phyloP scores from a whole-genome alignment of 2,797 vertebrate genomes.

The Diglossa cyanea region DNA sequence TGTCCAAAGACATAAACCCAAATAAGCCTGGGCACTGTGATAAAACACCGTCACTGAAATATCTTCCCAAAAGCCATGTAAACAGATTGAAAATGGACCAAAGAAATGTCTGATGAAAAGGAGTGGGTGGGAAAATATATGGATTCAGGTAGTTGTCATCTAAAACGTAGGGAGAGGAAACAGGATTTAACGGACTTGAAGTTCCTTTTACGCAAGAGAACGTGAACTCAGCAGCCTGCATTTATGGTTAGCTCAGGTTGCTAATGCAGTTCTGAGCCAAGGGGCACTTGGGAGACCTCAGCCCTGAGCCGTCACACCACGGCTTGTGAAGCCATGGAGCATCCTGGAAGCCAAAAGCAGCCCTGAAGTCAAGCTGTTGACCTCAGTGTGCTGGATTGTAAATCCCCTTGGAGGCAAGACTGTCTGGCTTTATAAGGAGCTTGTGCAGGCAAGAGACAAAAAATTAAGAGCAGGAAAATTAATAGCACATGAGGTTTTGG shows the following conservation, averaged over 20 bases:
- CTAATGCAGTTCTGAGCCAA: conserved; percentile 11
- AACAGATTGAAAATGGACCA: not conserved
- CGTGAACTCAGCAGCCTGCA: not conserved
- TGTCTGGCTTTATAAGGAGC: not conserved
- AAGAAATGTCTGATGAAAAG: not conserved
- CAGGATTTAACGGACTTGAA: not conserved
- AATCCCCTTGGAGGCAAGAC: not conserved
- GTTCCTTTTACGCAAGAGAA: not conserved
- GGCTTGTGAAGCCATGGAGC: rapidly evolving
- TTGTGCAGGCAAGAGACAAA: not conserved
- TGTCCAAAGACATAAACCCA: conserved; percentile 44
- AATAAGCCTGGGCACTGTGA: not conserved
- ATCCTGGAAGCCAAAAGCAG: not conserved
- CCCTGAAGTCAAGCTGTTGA: not conserved
- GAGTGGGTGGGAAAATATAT: not conserved
- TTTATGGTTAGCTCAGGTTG: not conserved
- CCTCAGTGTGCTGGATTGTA: not conserved
- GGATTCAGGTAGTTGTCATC: not conserved
- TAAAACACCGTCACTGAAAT: not conserved
- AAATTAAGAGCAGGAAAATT: not conserved
- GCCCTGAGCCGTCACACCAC: rapidly evolving
- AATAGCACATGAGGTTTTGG: not conserved
- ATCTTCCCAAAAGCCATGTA: not conserved
- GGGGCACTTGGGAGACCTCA: not conserved
- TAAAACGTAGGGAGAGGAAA: not conserved